Base-by-base conservation (phyloP, 2,888 invertebrate genomes). In the Yponomeuta plumbellus region DNA sequence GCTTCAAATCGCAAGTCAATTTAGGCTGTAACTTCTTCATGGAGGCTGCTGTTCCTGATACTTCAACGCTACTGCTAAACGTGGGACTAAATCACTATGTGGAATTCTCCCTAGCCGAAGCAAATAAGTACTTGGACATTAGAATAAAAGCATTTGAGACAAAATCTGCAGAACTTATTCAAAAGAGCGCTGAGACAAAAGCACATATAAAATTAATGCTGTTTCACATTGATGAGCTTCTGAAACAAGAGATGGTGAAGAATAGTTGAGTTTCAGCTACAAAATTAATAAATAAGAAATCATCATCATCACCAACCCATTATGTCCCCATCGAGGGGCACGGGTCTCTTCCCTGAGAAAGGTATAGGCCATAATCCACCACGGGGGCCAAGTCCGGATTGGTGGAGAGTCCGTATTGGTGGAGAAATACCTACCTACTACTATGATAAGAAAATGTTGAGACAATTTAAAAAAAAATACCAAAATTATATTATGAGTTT, bases 11-110 rank as follows among this genome's bases (percentile, higher is more conserved):
- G 4, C 89, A 90, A 75, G 92, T 97, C 34, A 96, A 97, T 78
- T 85, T 97, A 40, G 97, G 97, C n/a, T 95, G 95, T 73, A 96
- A 95, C 80, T 95, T 97, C 72, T 97, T 96, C 75, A 94, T 96
- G 79, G 95, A 97, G 80, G 96, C 96, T 0, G 87, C 93, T 66
- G 93, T 97, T 66, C 85, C 92, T 65, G 94, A 96, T 77, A 88
- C 94, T 1, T 93, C 94, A 0, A 92, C 84, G 58, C 93, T 97
- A 65, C 85, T 95, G 26, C 92, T 97, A 26, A 93, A 95, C 77
- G 86, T 97, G 68, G 97, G 97, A 0, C 92, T 95, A 72, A 95
- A 95, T 66, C 92, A 95, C 75, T 97, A 92, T 79, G 83, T 97
- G 44, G 96, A 97, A 76, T 94, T 97, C 72, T 93, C 92, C 10